Conservation (phyloP, 2,113 vertebrate genomes). For the Lanius ludovicianus region DNA sequence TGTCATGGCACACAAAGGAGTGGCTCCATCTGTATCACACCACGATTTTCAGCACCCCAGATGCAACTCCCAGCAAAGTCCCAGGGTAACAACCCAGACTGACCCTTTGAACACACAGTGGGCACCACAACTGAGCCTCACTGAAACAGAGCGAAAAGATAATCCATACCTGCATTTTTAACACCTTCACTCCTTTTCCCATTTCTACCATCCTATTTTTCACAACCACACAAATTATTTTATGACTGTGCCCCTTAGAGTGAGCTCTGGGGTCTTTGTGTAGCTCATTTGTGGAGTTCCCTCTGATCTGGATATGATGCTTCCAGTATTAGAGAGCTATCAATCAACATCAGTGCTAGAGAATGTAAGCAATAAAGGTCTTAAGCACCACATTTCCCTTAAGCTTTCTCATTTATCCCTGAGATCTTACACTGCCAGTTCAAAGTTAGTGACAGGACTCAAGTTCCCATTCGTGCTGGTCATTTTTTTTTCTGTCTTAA, state of each 20-base stretch:
- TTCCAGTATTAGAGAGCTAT: not conserved
- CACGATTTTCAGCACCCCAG: not conserved
- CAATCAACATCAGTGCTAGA: not conserved
- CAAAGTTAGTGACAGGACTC: not conserved
- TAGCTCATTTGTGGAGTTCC: not conserved
- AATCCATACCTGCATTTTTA: not conserved
- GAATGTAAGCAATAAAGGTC: not conserved
- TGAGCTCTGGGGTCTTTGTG: not conserved
- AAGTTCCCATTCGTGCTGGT: not conserved
- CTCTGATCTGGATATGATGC: not conserved
- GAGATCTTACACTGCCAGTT: not conserved
- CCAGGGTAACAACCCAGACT: not conserved
- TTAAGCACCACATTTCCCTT: not conserved
- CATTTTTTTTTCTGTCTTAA: not conserved
- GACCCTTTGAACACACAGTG: not conserved
- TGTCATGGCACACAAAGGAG: not conserved
- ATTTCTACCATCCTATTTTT: not conserved
- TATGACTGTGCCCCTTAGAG: too few species aligned
- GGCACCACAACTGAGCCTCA: not conserved
- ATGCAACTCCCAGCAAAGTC: not conserved
- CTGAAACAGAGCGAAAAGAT: not conserved
- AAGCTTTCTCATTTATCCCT: not conserved
- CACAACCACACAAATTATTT: not conserved
- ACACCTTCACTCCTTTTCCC: not conserved
- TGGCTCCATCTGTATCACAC: not conserved